Percentiles rank a stretch among this genome's conserved stretches.
Conservation (phyloP, 2,113 vertebrate species). For the Petaurus breviceps region DNA sequence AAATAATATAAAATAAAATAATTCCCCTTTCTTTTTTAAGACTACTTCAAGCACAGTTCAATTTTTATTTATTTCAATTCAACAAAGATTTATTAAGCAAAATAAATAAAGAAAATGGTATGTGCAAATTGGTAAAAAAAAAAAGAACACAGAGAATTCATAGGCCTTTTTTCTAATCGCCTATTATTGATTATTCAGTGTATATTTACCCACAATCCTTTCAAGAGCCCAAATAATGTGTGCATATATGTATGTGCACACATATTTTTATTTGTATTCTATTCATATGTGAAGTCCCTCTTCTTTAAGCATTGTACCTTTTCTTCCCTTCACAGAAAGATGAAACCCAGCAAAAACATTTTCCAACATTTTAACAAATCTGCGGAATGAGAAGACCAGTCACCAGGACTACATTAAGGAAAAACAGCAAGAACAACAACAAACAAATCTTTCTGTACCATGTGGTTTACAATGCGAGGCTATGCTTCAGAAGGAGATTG, state of each 20-base stretch:
- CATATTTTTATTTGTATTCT: neutral
- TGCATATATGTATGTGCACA: neutral
- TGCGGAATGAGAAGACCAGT: neutral
- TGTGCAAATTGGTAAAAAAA: neutral
- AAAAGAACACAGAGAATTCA: neutral
- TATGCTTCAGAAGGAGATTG: neutral
- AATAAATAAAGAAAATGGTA: too few relatives aligned
- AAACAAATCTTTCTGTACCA: too few relatives aligned
- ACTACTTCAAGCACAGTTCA: neutral
- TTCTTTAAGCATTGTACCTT: neutral
- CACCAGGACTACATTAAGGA: neutral
- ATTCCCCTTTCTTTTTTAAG: neutral
- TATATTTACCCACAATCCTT: neutral
- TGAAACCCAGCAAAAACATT: neutral
- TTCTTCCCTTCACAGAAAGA: neutral
- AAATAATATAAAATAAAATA: too few relatives aligned
- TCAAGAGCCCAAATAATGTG: neutral
- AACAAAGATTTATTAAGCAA: neutral
- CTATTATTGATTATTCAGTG: neutral
- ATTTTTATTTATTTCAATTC: neutral
- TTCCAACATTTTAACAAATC: neutral
- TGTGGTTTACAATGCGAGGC: neutral
- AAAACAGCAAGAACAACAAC: neutral
- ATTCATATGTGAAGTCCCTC: neutral
- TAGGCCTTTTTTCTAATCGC: neutral